phyloP scores from a whole-genome alignment of 2,888 invertebrate species.

The Parasteatoda lunata region DNA sequence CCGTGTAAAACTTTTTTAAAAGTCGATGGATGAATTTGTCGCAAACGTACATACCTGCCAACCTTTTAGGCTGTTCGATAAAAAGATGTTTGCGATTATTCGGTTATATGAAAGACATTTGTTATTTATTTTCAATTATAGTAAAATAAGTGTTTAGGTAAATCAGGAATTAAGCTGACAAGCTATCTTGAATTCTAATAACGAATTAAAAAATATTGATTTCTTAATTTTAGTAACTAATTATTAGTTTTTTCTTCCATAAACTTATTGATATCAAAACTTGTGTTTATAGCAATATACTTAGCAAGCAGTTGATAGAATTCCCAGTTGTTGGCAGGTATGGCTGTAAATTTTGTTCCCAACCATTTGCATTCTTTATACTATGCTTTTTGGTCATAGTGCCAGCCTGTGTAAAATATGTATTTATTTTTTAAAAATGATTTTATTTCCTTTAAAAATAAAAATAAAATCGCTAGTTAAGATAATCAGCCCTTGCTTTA shows the following conservation, averaged over 20 bases:
- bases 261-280: constrained; percentile 7
- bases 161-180: background rate
- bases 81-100: no score
- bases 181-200: background rate
- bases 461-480: constrained; percentile 37
- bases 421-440: constrained; percentile 59
- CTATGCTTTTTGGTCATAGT: constrained; percentile 49
- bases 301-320: background rate
- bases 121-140: no score
- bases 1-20: constrained; percentile 28
- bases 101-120: no score
- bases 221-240: background rate
- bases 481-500: constrained; percentile 30
- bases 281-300: background rate
- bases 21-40: constrained; percentile 20
- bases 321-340: no score
- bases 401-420: constrained; percentile 59
- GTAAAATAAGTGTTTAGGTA: background rate
- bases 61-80: background rate
- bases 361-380: constrained; percentile 15
- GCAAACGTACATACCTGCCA: background rate
- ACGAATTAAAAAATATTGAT: background rate
- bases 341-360: constrained; percentile 41
- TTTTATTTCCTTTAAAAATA: constrained; percentile 34
- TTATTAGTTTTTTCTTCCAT: background rate